Evolutionary conservation across 2,888 invertebrate species (phyloP), one percentile per base, ranked within the genome.

Genomic region (Hecatera dysodea): DNA sequence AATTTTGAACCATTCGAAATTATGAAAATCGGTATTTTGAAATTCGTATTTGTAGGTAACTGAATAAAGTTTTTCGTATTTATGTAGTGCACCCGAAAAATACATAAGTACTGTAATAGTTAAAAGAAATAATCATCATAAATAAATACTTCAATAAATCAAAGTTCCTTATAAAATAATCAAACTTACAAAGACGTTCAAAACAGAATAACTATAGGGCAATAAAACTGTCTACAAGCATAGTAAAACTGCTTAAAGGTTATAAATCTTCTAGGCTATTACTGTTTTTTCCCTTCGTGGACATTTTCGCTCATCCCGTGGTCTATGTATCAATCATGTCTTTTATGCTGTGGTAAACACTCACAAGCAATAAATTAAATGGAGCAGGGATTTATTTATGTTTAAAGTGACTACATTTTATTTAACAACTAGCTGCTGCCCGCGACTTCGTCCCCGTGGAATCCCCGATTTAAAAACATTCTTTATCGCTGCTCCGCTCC

Each of bases 311-410:
- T 52, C 50, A 61, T 29, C 24, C 0, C 52, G 11, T 55, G 50
- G 33, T 57, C 9, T 53, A 76, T 76, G 72, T 81, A 81, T 79
- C 78, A 81, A 79, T 79, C 67, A 81, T 29, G 48, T 60, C 75
- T 79, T 72, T 72, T 81, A 64, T 19, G 67, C 67, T 55, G 50
- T 59, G 48, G 65, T 55, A 46, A 76, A 67, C 56, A 77, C 44
- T 61, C 48, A 65, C 42, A 67, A 39, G 50, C 67, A 2, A 67
- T 81, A 72, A 76, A 81, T 76, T 67, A 48, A 71, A 60, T 39
- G 48, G 22, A 48, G 27, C 63, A 53, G 1, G 29, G 50, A 39
- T 81, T 62, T 44, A 60, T 69, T 65, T 62, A 52, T 50, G 15
- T 66, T 52, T 56, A 60, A 46, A 78, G n/a, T 42, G 52, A 52